Percentiles rank a stretch among this genome's conserved stretches.
Evolutionary conservation across 2,888 invertebrate genomes (phyloP).

Genomic region (Lycaena phlaeas): DNA sequence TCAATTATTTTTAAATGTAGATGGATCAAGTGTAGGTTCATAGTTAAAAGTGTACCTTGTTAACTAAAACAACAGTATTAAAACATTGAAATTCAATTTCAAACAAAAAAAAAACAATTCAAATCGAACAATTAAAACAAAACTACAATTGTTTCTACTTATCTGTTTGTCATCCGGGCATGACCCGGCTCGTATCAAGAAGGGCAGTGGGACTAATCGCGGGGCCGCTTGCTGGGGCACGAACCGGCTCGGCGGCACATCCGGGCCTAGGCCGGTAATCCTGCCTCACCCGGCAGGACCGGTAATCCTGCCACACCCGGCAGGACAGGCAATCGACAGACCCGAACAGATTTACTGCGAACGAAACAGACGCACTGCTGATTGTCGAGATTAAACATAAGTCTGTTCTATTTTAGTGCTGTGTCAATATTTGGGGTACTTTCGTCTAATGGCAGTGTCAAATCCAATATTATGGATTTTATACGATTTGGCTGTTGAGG

Average conservation of each 20-base stretch:
- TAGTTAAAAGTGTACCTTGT: no score
- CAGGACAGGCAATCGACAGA: conserved; percentile 18
- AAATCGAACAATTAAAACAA: neutral
- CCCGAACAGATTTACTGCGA: conserved; percentile 46
- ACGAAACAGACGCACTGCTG: conserved; percentile 54
- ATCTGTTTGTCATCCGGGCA: conserved; percentile 37
- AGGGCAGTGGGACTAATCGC: conserved; percentile 62
- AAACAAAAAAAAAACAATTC: neutral
- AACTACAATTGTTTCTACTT: conserved; percentile 39
- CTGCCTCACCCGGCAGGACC: conserved; percentile 31
- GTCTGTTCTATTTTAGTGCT: conserved; percentile 34
- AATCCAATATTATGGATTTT: no score
- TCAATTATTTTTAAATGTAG: no score
- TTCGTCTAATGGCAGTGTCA: neutral
- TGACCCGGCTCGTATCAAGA: conserved; percentile 38
- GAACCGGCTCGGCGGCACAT: conserved; percentile 40
- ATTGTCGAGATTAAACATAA: conserved; percentile 57
- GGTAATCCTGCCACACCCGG: conserved; percentile 42
- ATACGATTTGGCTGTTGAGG: no score
- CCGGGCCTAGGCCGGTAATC: conserved; percentile 45
- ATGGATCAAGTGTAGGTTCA: no score
- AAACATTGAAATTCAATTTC: no score
- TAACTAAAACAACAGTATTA: conserved; percentile 2
- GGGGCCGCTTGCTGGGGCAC: conserved; percentile 51
- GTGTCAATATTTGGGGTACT: conserved; percentile 22